A percentile compares a stretch with the other conserved stretches of the same genome.
Conservation (phyloP, 2,113 vertebrate genomes). For the Cyanoramphus novaezelandiae region DNA sequence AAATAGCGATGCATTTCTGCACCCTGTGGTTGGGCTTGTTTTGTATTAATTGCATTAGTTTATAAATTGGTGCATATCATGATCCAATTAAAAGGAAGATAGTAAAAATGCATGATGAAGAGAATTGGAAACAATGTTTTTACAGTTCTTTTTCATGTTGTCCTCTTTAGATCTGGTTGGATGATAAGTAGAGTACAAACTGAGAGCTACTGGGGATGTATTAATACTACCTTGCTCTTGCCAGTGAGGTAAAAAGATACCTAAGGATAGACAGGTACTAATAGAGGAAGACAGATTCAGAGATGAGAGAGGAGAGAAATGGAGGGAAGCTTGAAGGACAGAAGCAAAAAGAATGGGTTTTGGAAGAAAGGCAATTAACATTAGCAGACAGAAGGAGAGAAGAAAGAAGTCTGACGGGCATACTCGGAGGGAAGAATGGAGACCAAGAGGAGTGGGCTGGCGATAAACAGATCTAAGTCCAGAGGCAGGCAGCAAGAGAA, state of each 20-base stretch:
- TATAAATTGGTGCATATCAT: not conserved
- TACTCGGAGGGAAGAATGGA: not conserved
- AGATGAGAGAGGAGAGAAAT: not conserved
- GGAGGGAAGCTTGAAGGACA: not conserved
- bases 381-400: not conserved
- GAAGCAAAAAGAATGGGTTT: not conserved
- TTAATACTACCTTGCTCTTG: not conserved
- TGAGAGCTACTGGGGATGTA: not conserved
- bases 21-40: not conserved
- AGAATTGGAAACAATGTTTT: not conserved
- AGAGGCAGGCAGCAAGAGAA: not conserved
- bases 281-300: not conserved
- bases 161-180: not conserved
- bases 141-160: not conserved
- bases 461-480: not conserved
- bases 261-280: not conserved
- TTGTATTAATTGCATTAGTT: not conserved
- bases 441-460: not conserved
- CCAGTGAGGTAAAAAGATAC: not conserved
- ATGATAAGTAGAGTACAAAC: not conserved
- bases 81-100: slow-evolving; percentile 43
- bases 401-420: not conserved
- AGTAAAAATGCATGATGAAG: not conserved
- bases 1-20: not conserved
- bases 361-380: not conserved